Base-by-base conservation (phyloP, 1,140 invertebrate genomes). In the Hyphantria cunea region DNA sequence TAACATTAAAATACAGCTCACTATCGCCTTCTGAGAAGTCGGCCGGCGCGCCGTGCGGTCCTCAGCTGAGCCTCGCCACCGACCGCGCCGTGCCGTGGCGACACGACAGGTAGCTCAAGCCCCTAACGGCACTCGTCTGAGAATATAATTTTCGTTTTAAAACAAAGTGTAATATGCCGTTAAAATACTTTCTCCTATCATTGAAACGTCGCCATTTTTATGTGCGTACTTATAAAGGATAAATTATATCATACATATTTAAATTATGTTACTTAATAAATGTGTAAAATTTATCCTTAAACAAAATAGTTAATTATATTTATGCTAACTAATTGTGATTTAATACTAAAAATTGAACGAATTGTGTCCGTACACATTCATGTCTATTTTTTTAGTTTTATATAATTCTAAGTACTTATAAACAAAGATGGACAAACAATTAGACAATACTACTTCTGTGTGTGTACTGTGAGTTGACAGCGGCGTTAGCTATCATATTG, bases 1-100 rank as follows among this genome's bases (percentile, higher is more conserved):
- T 87, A 89, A 87, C 82, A 80, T 89, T 86, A 80, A 82, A 84
- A 86, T 76, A 87, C 77, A 76, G 73, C 79, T 75, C 74, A 78
- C 80, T 84, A 82, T 85, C 79, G 76, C 77, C 84, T 89, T 89
- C 86, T 70, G 55, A 85, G 86, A 89, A 89, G 58, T 76, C 68
- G 68, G 65, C 73, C 67, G 74, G 67, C 62, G 53, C 54, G 17
- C 55, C 64, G 53, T 65, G 51, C 64, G 68, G 68, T 52, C 69
- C 71, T 50, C 64, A 72, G 13, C 34, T 44, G 59, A 39, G 64
- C 62, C 14, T n/a, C 31, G 7, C 8, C 9, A n/a, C 37, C 55
- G 45, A 5, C 17, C 17, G 17, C 17, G 17, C 17, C 17, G 17
- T 25, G 17, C 17, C 54, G 56, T 47, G 15, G 59, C 61, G 75